Evolutionary conservation across 2,797 vertebrate species (phyloP), one percentile per base, ranked within the genome.

Genomic region (Bradypus variegatus): DNA sequence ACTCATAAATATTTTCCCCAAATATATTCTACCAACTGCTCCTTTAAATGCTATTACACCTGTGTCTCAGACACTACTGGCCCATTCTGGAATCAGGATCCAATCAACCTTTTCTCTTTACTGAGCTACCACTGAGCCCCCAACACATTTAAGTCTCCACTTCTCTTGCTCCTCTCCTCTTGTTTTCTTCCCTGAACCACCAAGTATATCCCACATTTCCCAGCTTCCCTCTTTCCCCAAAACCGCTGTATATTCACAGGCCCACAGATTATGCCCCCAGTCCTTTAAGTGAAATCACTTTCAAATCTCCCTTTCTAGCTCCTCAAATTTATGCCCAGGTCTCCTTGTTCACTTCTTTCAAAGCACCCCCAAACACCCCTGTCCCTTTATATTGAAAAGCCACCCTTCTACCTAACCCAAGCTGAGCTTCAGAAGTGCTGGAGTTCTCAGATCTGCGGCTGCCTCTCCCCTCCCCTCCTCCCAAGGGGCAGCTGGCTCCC

Each of bases 401-500:
- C n/a, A 53, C 58, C 70, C 53, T 23, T 31, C 9, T 19, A 41
- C 69, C 19, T 77, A 58, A 27, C 19, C 4, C 9, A 21, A 36
- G 58, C 36, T 80, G 64, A n/a, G 78, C 83, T 23, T 33, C 86
- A 78, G 55, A 86, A 73, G 25, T 0, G 36, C 77, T 8, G 23
- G 14, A 13, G n/a, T 75, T 93, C 80, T 90, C 38, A 23, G 64
- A 58, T 78, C 48, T 1, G 27, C 92, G 50, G 14, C 13, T 3
- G 77, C 80, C 29, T 67, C 83, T 70, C 19, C 7, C 33, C 38
- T 75, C 41, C 36, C 48, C 36, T 60, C 73, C 31, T 58, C 75
- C 87, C 72, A 53, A 85, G 93, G 89, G 70, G 75, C 75, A 92
- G 84, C 64, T n/a, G n/a, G 93, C 84, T 80, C 86, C 90, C 94